Conservation (phyloP, 2,797 vertebrate species). For the Taenioides sp. region DNA sequence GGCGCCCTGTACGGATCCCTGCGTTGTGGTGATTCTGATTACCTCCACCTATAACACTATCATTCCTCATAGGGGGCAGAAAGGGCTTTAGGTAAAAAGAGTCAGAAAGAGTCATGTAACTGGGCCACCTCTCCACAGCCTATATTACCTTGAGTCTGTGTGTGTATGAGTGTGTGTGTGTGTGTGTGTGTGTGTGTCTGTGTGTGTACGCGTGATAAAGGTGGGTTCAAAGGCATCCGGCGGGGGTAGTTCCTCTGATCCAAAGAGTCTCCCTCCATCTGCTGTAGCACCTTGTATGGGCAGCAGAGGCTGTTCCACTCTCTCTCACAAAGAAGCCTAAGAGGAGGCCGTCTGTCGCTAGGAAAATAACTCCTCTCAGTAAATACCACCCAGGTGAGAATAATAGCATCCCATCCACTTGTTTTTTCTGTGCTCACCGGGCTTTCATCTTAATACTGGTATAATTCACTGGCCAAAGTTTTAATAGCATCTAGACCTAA, state of each 20-base stretch:
- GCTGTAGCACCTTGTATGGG: constrained; percentile 49
- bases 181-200: not conserved
- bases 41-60: not conserved
- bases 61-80: not conserved
- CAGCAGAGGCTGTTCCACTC: constrained; percentile 26
- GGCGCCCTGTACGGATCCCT: too few species aligned
- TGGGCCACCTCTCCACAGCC: not conserved
- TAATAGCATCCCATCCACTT: constrained; percentile 36
- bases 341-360: constrained; percentile 43
- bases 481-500: not conserved
- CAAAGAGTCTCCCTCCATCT: constrained; percentile 61
- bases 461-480: not conserved
- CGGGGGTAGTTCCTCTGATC: constrained; percentile 58
- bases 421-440: constrained; percentile 10
- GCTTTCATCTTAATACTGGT: constrained; percentile 21
- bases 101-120: not conserved
- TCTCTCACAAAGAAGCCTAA: constrained; percentile 21
- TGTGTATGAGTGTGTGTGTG: not conserved
- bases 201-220: constrained; percentile 28
- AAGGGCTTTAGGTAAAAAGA: not conserved
- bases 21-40: too few species aligned
- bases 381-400: constrained; percentile 44
- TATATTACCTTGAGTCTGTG: constrained; percentile 6
- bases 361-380: constrained; percentile 51
- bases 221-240: constrained; percentile 51